Conservation (phyloP, 2,888 invertebrate species). For the Ennomos erosarius region DNA sequence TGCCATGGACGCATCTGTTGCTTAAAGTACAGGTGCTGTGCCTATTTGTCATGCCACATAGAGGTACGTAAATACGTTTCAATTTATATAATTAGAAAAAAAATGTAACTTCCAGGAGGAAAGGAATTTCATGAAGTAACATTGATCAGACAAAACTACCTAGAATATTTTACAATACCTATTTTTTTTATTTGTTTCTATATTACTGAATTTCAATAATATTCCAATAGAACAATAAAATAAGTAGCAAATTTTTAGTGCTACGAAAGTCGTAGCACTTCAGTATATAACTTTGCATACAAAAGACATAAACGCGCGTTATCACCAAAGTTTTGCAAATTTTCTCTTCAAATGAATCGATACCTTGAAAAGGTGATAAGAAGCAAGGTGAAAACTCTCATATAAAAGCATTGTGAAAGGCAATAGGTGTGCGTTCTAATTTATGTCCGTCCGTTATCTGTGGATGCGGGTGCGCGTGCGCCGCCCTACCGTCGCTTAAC, state of each 20-base stretch:
- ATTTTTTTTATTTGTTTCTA: no score
- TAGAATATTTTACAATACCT: no score
- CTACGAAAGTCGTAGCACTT: no score
- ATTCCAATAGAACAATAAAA: no score
- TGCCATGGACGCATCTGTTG: no score
- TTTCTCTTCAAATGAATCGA: constrained; percentile 35
- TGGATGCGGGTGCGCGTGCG: constrained; percentile 80
- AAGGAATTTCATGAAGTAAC: not conserved
- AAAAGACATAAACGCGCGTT: constrained; percentile 38
- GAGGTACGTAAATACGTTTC: no score
- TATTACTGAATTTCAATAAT: no score
- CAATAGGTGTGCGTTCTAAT: constrained; percentile 69
- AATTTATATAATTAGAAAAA: not conserved
- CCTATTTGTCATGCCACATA: no score
- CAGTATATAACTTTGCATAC: constrained; percentile 19
- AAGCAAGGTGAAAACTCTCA: constrained; percentile 78
- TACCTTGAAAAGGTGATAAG: constrained; percentile 53
- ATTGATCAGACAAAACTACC: not conserved
- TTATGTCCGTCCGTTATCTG: constrained; percentile 80
- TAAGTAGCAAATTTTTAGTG: no score
- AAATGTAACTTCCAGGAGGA: no score
- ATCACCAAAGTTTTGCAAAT: constrained; percentile 12
- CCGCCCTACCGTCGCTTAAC: constrained; percentile 52
- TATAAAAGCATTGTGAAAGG: constrained; percentile 77
- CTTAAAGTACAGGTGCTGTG: no score